Conservation (phyloP, 1,140 invertebrate genomes). For the Leptinotarsa defecta region DNA sequence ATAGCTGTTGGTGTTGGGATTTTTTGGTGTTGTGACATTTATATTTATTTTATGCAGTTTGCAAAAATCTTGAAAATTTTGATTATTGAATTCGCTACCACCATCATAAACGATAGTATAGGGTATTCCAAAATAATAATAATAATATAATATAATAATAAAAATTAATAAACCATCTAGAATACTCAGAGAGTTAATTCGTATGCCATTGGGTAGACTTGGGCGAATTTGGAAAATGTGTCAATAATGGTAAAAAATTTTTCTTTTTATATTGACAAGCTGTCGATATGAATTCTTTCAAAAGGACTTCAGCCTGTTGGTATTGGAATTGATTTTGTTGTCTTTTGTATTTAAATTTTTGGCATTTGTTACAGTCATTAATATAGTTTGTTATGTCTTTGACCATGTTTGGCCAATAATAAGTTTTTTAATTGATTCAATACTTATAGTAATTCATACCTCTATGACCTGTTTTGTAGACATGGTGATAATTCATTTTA, state of each 20-base stretch:
- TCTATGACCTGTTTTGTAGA: background rate
- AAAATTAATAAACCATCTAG: background rate
- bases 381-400: background rate
- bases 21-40: slow-evolving; percentile 34
- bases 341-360: background rate
- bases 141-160: background rate
- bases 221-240: too few relatives aligned
- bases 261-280: background rate
- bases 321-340: background rate
- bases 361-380: background rate
- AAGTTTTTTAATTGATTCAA: background rate
- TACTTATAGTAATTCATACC: background rate
- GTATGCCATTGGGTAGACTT: background rate
- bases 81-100: slow-evolving; percentile 38
- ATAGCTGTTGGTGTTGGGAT: background rate
- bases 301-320: background rate
- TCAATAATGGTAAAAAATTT: background rate
- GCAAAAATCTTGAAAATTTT: slow-evolving; percentile 34
- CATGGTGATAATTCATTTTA: background rate
- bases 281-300: background rate
- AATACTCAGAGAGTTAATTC: background rate
- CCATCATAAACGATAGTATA: slow-evolving; percentile 32
- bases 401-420: background rate
- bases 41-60: slow-evolving; percentile 36
- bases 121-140: slow-evolving; percentile 24